Evolutionary conservation across 1,140 invertebrate genomes (phyloP).

Genomic region (Neodiprion pinetum): DNA sequence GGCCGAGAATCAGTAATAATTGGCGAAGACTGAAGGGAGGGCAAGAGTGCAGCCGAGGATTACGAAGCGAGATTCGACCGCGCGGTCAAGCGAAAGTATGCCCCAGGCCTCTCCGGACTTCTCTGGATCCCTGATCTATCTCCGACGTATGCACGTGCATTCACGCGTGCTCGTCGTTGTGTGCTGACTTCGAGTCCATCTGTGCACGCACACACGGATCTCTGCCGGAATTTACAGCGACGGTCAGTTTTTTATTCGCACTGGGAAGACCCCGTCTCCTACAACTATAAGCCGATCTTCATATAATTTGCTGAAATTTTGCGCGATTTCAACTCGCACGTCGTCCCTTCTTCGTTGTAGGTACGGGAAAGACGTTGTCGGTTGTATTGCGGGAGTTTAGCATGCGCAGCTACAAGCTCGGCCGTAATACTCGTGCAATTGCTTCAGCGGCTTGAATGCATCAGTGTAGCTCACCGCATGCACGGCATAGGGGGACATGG

Average conservation of each 20-base stretch:
- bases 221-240: not conserved
- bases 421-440: not conserved
- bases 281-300: too few species aligned
- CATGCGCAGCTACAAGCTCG: not conserved
- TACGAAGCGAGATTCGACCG: not conserved
- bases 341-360: not conserved
- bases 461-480: not conserved
- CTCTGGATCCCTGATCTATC: not conserved
- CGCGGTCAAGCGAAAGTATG: conserved; percentile 6
- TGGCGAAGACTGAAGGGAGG: not conserved
- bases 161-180: too few species aligned
- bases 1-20: not conserved
- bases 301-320: too few species aligned
- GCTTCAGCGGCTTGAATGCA: too few species aligned
- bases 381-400: not conserved
- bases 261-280: too few species aligned
- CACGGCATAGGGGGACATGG: not conserved
- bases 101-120: not conserved
- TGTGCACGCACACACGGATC: not conserved
- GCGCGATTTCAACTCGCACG: too few species aligned
- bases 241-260: not conserved
- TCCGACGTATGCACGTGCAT: not conserved
- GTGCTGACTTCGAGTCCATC: too few species aligned
- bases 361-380: not conserved
- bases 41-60: not conserved